A percentile compares a stretch with the other conserved stretches of the same genome.
phyloP scores from a whole-genome alignment of 2,888 invertebrate species.

The Coelinius sp. region DNA sequence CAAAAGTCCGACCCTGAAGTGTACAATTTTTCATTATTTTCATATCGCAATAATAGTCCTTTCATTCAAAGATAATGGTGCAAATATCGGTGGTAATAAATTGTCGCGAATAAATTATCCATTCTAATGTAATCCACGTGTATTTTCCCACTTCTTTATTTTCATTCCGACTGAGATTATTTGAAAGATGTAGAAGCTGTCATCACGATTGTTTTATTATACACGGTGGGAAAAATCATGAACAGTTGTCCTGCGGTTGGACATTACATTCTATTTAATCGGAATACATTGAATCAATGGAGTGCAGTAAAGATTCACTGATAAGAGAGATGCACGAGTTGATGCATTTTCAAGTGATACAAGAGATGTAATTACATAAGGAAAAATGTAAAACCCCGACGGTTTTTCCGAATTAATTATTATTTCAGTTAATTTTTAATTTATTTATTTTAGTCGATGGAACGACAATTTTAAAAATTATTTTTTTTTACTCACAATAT shows the following conservation, averaged over 20 bases:
- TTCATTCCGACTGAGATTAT: neutral
- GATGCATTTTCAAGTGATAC: neutral
- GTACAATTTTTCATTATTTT: constrained; percentile 4
- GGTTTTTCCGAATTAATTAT: neutral
- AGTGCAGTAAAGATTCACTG: neutral
- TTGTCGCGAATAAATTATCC: constrained; percentile 21
- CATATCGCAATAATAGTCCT: neutral
- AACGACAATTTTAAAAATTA: too few species aligned
- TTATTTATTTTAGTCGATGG: neutral
- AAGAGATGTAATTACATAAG: neutral
- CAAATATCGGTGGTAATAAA: neutral
- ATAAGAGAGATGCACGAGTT: neutral
- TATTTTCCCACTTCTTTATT: neutral
- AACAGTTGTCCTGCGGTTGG: neutral
- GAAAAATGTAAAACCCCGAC: neutral
- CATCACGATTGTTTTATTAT: constrained; percentile 2
- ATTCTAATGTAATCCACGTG: constrained; percentile 6
- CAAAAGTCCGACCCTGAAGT: constrained; percentile 84
- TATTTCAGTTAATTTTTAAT: constrained; percentile 12
- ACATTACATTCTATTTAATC: neutral
- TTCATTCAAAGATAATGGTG: neutral
- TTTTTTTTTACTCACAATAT: constrained; percentile 79
- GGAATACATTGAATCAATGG: neutral
- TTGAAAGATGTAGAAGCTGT: neutral
- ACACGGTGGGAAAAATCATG: neutral